Percentiles rank a stretch among this genome's conserved stretches.
phyloP scores from a whole-genome alignment of 2,888 invertebrate species.

The Cryptocephalus moraei region DNA sequence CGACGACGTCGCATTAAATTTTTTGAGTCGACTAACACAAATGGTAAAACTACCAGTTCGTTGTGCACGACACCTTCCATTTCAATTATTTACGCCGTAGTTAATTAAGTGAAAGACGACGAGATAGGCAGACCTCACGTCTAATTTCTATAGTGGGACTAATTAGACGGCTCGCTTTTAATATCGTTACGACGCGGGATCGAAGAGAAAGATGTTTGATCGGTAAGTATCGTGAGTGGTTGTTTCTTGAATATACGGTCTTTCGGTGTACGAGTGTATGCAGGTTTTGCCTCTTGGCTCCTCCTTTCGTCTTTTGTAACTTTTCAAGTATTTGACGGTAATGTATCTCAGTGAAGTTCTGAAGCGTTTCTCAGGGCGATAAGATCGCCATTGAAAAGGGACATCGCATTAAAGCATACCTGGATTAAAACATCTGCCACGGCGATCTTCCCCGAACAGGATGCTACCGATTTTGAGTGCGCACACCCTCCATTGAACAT shows the following conservation, averaged over 20 bases:
- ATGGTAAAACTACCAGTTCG: constrained; percentile 12
- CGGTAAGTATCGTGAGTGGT: too few relatives aligned
- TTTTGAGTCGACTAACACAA: constrained; percentile 5
- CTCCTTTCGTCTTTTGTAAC: too few relatives aligned
- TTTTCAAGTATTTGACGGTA: too few relatives aligned
- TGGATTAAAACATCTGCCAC: constrained; percentile 6
- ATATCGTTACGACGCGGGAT: too few relatives aligned
- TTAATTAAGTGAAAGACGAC: background rate
- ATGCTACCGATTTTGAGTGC: background rate
- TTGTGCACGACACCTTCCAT: constrained; percentile 9
- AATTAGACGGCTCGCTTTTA: background rate
- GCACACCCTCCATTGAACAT: constrained; percentile 12
- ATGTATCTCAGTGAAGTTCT: too few relatives aligned
- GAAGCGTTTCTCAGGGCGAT: too few relatives aligned
- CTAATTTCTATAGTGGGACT: background rate
- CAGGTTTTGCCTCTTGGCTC: too few relatives aligned
- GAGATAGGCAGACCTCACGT: too few relatives aligned
- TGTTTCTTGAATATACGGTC: too few relatives aligned
- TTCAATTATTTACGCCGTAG: constrained; percentile 2
- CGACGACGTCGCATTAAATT: constrained; percentile 15
- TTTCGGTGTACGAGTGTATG: too few relatives aligned
- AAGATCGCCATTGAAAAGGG: too few relatives aligned
- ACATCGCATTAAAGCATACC: constrained; percentile 5
- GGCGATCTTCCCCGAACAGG: background rate
- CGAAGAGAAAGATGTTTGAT: too few relatives aligned